These are phyloP conservation scores for Ischnus inquisitorius DNA, from an alignment of 2,888 invertebrate genomes.

Conservation along the genomic window DNA sequence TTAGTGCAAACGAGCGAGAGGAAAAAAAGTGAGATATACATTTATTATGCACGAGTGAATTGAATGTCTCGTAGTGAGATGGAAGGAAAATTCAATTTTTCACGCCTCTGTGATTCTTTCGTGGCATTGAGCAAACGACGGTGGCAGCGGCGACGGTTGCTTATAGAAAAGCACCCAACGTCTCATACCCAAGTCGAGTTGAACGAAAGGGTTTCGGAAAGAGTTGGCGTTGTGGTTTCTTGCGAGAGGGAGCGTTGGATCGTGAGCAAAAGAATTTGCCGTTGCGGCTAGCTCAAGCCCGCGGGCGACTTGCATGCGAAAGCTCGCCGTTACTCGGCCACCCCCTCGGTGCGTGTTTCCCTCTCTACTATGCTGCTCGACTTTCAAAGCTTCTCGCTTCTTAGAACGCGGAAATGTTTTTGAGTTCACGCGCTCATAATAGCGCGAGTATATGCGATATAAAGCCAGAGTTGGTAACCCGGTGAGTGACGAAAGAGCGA, in stretches of 20 bases:
- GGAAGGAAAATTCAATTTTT: background rate
- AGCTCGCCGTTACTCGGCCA: background rate
- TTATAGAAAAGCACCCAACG: conserved; percentile 2
- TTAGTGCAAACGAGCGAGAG: too few relatives aligned
- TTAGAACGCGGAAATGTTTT: background rate
- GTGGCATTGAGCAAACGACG: conserved; percentile 23
- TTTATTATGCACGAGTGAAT: background rate
- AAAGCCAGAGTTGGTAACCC: conserved; percentile 1
- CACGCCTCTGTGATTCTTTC: background rate
- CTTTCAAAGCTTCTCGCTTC: background rate
- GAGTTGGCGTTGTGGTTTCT: background rate
- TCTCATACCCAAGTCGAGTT: background rate
- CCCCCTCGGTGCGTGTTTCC: background rate
- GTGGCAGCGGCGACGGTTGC: background rate
- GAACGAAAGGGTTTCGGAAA: background rate
- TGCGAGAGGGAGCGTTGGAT: background rate
- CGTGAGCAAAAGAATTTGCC: background rate
- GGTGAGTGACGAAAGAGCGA: conserved; percentile 54
- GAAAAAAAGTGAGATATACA: too few relatives aligned
- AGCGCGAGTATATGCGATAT: background rate
- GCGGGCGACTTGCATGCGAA: background rate
- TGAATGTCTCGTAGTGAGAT: background rate
- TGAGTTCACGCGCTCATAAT: background rate
- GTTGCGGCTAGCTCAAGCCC: background rate
- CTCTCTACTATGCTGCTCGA: background rate